These are phyloP conservation scores for Drosophila virilis DNA, from an alignment of 1,140 invertebrate species.

Conservation along the genomic window DNA sequence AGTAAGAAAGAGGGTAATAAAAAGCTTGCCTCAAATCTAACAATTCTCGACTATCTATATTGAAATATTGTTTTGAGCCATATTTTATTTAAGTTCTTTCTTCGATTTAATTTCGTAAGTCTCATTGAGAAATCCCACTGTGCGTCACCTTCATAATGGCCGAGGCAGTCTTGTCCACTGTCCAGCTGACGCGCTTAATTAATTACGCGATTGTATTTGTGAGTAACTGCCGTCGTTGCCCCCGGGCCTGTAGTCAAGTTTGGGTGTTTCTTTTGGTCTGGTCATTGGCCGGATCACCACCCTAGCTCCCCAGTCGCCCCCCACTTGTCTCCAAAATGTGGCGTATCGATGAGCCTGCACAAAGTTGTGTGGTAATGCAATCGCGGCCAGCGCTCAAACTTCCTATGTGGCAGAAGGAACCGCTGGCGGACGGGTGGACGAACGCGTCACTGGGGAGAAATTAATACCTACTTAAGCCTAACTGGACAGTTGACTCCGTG, in stretches of 20 bases:
- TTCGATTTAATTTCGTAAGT: background rate
- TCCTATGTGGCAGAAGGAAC: slow-evolving; percentile 29
- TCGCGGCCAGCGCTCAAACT: slow-evolving; percentile 31
- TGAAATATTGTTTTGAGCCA: too few species aligned
- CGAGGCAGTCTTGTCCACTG: slow-evolving; percentile 40
- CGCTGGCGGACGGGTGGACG: background rate
- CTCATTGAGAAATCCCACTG: slow-evolving; percentile 45
- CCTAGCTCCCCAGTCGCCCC: background rate
- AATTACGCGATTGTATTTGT: slow-evolving; percentile 82
- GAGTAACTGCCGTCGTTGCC: slow-evolving; percentile 57
- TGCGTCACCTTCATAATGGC: slow-evolving; percentile 39
- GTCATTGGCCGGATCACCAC: slow-evolving; percentile 25
- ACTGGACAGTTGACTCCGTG: slow-evolving; percentile 69
- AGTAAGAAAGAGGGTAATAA: too few species aligned
- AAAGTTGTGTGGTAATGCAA: slow-evolving; percentile 71
- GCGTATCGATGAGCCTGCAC: slow-evolving; percentile 50
- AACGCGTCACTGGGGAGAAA: slow-evolving; percentile 60
- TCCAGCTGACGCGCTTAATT: slow-evolving; percentile 80
- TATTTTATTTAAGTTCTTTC: too few species aligned
- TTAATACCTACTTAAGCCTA: slow-evolving; percentile 82
- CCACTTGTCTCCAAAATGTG: slow-evolving; percentile 4
- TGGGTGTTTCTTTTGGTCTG: slow-evolving; percentile 27
- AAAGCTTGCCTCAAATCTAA: too few species aligned
- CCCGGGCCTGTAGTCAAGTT: slow-evolving; percentile 6
- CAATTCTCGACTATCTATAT: too few species aligned